Evolutionary conservation across 37 sponge, comb jelly and placozoan species (phyloP), one percentile per base, ranked within the genome.

Genomic region (Mnemiopsis leidyi): DNA sequence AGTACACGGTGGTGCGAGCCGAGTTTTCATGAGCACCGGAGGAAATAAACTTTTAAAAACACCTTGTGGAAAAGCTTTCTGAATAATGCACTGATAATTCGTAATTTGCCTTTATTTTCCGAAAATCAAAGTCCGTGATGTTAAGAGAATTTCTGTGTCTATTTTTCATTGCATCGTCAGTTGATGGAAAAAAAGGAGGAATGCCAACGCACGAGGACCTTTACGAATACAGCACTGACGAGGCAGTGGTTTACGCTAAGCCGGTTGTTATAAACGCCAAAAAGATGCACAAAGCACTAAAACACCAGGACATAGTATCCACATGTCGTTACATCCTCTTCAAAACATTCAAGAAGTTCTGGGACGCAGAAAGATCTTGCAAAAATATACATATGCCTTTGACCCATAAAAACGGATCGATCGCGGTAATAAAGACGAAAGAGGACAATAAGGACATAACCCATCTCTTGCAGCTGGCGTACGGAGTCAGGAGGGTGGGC

Each of bases 341-440:
- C n/a, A 71, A 71, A 71, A 71, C 75, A 28, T 71, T 23, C 75
- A 71, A 71, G 75, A 71, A 13, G n/a, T 71, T 71, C 75, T 18
- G 20, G n/a, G n/a, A 71, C 2, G 75, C 75, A 5, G n/a, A 71
- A 28, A 24, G 3, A 71, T n/a, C 75, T 18, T 71, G 75, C 30
- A 13, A 48, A 48, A 48, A 48, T 5, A 5, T 48, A 5, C 61
- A 48, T 18, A 48, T 48, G 61, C 61, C 61, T 48, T 13, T 48
- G 13, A 48, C 61, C 61, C 61, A 48, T 13, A 48, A 5, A 5
- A 48, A 48, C 61, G 5, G 9, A 18, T 48, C 61, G 13, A 48
- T 48, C 5, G 61, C 61, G 5, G 61, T 48, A 18, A 48, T 48
- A 5, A 48, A 48, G 13, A 48, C 61, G 13, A 48, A 13, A 13